phyloP scores from a whole-genome alignment of 2,113 vertebrate genomes.

The Nothoprocta pentlandii region DNA sequence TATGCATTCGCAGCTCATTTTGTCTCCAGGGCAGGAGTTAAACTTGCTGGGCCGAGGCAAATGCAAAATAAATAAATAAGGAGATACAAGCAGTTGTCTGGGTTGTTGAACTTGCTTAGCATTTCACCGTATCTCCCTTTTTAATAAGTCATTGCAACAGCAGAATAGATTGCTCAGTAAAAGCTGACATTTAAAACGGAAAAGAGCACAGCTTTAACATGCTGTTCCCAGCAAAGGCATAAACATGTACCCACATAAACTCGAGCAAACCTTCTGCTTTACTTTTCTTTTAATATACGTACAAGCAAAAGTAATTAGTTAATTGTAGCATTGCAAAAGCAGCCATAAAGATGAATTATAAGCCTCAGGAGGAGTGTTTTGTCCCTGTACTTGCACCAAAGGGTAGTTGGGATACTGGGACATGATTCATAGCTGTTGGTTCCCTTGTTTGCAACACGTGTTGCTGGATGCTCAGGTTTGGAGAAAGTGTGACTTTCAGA shows the following conservation, averaged over 20 bases:
- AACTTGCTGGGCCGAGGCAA: neutral
- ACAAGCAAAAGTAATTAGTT: neutral
- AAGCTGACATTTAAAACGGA: constrained; percentile 21
- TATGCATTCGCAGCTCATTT: neutral
- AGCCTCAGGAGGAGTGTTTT: neutral
- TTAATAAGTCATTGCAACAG: neutral
- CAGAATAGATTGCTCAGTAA: neutral
- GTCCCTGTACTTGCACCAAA: neutral
- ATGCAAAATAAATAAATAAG: neutral
- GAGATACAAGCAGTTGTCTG: neutral
- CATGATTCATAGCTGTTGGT: neutral
- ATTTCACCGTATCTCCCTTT: neutral
- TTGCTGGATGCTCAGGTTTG: neutral
- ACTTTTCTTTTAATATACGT: neutral
- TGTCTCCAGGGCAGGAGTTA: neutral
- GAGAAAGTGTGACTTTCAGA: neutral
- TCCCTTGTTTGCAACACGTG: neutral
- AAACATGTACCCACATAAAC: neutral
- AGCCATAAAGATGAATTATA: constrained; percentile 18
- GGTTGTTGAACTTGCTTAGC: neutral
- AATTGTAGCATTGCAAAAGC: neutral
- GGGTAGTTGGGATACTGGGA: constrained; percentile 28
- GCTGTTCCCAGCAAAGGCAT: neutral
- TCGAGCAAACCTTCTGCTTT: constrained; percentile 2
- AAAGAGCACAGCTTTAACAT: neutral